These are phyloP conservation scores for Epiblema foenella DNA, from an alignment of 2,888 invertebrate species.

Conservation along the genomic window DNA sequence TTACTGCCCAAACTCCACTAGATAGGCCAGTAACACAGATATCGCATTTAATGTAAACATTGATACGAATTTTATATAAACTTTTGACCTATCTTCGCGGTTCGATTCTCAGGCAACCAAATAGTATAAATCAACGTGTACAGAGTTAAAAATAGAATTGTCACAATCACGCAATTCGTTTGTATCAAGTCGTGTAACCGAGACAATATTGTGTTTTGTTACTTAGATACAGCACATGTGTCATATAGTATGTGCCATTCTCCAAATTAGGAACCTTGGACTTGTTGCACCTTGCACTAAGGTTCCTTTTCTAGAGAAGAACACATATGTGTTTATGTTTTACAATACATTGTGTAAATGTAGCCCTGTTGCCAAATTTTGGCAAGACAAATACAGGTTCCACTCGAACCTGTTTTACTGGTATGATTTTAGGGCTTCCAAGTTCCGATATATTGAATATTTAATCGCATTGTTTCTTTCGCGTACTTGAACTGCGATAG, in stretches of 20 bases:
- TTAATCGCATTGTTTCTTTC: not conserved
- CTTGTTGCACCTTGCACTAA: not conserved
- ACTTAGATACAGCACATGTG: too few relatives aligned
- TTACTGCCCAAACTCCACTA: not conserved
- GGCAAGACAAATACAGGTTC: constrained; percentile 19
- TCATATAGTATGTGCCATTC: not conserved
- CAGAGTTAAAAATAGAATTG: constrained; percentile 2
- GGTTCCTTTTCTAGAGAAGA: not conserved
- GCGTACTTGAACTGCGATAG: not conserved
- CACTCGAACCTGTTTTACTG: constrained; percentile 10
- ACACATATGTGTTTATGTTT: not conserved
- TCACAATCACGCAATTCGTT: not conserved
- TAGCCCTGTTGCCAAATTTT: not conserved
- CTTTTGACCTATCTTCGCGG: constrained; percentile 12
- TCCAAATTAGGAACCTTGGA: too few relatives aligned
- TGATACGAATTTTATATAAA: constrained; percentile 5
- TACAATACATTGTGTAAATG: constrained; percentile 1
- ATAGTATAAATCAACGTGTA: not conserved
- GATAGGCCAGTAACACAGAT: not conserved
- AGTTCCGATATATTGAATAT: not conserved
- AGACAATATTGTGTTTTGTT: not conserved
- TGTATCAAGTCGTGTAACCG: not conserved
- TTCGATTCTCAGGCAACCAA: constrained; percentile 10
- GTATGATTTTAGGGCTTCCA: not conserved
- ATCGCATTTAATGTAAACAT: constrained; percentile 9